Conservation (phyloP, 2,797 vertebrate species). For the Brachyrhaphis roseni region DNA sequence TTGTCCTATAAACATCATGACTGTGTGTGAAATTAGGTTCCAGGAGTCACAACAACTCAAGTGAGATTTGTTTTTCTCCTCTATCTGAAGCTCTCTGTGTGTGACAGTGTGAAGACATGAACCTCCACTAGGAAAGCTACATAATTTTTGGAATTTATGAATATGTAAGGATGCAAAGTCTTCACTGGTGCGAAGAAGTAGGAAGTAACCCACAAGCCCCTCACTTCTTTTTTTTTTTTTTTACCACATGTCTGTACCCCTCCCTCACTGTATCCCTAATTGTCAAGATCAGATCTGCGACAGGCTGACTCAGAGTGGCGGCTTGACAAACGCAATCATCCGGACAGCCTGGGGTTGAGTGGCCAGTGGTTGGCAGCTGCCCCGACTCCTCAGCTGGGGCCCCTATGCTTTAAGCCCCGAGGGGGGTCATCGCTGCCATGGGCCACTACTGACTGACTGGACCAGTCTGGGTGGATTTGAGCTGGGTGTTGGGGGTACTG, state of each 20-base stretch:
- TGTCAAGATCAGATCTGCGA: slow-evolving; percentile 77
- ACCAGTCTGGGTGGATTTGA: slow-evolving; percentile 51
- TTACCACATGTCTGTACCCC: slow-evolving; percentile 8
- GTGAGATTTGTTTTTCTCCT: background rate
- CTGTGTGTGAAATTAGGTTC: background rate
- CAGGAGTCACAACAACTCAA: background rate
- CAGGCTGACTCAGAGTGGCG: slow-evolving; percentile 81
- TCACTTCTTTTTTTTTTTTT: background rate
- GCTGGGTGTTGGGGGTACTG: slow-evolving; percentile 42
- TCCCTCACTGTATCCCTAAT: slow-evolving; percentile 76
- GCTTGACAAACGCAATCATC: slow-evolving; percentile 86
- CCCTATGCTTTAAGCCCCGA: slow-evolving; percentile 58
- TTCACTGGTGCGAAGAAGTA: slow-evolving; percentile 1
- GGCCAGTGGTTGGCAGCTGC: slow-evolving; percentile 83
- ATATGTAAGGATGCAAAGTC: slow-evolving; percentile 7
- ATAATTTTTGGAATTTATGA: background rate
- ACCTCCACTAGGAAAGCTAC: background rate
- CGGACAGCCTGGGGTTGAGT: slow-evolving; percentile 79
- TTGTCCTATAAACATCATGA: background rate
- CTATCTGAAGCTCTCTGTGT: background rate
- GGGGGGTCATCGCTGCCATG: slow-evolving; percentile 72
- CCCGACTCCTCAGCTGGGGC: slow-evolving; percentile 82
- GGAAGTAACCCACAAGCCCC: background rate
- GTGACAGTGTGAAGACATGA: background rate
- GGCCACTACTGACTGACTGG: slow-evolving; percentile 55